Evolutionary conservation across 2,797 vertebrate species (phyloP).

Genomic region (Pseudopleuronectes americanus): DNA sequence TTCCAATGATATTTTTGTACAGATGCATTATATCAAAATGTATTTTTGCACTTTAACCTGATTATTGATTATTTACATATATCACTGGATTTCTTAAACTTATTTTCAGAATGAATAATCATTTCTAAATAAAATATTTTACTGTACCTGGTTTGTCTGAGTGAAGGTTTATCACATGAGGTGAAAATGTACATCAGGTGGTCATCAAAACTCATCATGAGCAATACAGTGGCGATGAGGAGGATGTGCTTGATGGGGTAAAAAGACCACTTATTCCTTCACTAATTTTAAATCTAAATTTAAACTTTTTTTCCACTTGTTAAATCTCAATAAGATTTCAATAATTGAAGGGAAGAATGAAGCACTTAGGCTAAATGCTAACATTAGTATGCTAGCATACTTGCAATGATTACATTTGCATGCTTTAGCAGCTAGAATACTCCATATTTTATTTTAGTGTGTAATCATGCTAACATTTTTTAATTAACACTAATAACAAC

Average conservation of each 20-base stretch:
- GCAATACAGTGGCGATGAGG: not conserved
- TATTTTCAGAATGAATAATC: conserved; percentile 95
- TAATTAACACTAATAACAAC: too few relatives aligned
- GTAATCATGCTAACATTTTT: too few relatives aligned
- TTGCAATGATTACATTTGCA: too few relatives aligned
- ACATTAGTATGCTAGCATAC: too few relatives aligned
- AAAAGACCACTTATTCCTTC: not conserved
- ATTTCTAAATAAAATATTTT: conserved; percentile 90
- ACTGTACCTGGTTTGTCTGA: conserved; percentile 28
- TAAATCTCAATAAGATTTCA: not conserved
- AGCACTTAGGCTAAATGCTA: too few relatives aligned
- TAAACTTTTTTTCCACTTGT: not conserved
- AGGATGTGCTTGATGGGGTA: not conserved
- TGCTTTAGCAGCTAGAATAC: too few relatives aligned
- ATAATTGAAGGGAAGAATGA: too few relatives aligned
- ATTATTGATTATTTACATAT: conserved; percentile 97
- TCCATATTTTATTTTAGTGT: too few relatives aligned
- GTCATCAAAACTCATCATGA: not conserved
- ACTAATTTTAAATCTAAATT: not conserved
- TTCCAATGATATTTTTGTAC: conserved; percentile 89
- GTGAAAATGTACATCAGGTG: not conserved
- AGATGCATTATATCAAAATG: conserved; percentile 87
- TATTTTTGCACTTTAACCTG: conserved; percentile 99
- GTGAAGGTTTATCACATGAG: not conserved
- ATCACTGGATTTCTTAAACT: conserved; percentile 96